Conservation (phyloP, 1,140 invertebrate genomes). For the Brachionus manjavacas region DNA sequence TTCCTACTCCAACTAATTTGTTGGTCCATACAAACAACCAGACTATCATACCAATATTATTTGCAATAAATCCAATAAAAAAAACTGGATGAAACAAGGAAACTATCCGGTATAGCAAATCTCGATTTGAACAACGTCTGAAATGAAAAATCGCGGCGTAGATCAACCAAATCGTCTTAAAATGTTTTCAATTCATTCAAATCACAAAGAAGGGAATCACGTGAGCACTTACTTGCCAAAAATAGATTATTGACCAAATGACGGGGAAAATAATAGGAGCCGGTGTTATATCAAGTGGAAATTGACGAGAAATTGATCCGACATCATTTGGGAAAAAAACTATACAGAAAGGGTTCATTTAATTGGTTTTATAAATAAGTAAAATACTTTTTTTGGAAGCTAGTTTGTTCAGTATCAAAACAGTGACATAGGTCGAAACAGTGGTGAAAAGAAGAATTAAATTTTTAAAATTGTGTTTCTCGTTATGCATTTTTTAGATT, state of each 20-base stretch:
- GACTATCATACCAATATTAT: conserved; percentile 46
- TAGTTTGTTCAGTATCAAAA: not conserved
- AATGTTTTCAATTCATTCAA: conserved; percentile 21
- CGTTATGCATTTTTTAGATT: conserved; percentile 6
- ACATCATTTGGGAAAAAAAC: conserved; percentile 1
- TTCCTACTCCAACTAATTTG: conserved; percentile 45
- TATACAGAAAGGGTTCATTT: not conserved
- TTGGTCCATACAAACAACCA: conserved; percentile 51
- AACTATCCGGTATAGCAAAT: conserved; percentile 45
- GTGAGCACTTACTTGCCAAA: conserved; percentile 9
- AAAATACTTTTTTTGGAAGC: conserved; percentile 17
- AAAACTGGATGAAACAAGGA: conserved; percentile 45
- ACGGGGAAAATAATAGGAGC: not conserved
- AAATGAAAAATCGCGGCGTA: conserved; percentile 48
- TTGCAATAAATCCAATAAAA: conserved; percentile 46
- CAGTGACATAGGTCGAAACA: not conserved
- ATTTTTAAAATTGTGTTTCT: not conserved
- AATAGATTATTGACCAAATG: conserved; percentile 4
- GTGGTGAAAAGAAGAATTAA: not conserved
- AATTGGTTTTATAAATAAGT: too few relatives aligned
- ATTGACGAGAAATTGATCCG: not conserved
- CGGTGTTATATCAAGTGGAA: conserved; percentile 19
- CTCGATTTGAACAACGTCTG: conserved; percentile 44
- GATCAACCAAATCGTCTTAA: conserved; percentile 48
- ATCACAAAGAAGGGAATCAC: not conserved